phyloP scores from a whole-genome alignment of 2,888 invertebrate species.

The Creontiades dilutus region DNA sequence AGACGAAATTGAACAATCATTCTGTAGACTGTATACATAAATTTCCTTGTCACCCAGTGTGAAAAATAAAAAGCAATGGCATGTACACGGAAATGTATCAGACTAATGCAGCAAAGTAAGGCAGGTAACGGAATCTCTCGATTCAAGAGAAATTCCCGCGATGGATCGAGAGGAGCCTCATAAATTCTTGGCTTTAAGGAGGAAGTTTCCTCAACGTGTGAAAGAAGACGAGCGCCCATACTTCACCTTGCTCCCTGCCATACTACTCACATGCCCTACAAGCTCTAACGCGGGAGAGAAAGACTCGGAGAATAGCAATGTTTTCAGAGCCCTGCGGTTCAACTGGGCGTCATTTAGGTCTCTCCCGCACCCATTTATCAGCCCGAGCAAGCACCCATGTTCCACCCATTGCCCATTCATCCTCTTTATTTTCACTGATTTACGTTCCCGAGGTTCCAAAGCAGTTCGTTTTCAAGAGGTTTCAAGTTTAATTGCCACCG shows the following conservation, averaged over 20 bases:
- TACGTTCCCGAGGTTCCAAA: conserved; percentile 18
- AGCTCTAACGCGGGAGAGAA: conserved; percentile 4
- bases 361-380: conserved; percentile 28
- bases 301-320: background rate
- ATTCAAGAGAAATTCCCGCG: too few species aligned
- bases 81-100: too few species aligned
- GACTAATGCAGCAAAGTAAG: too few species aligned
- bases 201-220: background rate
- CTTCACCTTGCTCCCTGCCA: background rate
- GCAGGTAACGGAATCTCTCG: too few species aligned
- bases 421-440: conserved; percentile 52
- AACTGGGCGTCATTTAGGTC: conserved; percentile 40
- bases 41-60: too few species aligned
- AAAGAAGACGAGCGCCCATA: background rate
- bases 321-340: conserved; percentile 32
- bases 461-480: conserved; percentile 17
- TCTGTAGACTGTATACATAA: too few species aligned
- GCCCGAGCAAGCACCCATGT: conserved; percentile 22
- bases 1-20: too few species aligned
- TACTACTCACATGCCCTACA: background rate
- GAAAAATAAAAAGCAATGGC: too few species aligned
- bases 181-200: background rate
- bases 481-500: conserved; percentile 15
- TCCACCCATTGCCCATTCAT: conserved; percentile 53
- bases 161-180: background rate